Evolutionary conservation across 2,888 invertebrate genomes (phyloP).

Genomic region (Xestia rhomboidea): DNA sequence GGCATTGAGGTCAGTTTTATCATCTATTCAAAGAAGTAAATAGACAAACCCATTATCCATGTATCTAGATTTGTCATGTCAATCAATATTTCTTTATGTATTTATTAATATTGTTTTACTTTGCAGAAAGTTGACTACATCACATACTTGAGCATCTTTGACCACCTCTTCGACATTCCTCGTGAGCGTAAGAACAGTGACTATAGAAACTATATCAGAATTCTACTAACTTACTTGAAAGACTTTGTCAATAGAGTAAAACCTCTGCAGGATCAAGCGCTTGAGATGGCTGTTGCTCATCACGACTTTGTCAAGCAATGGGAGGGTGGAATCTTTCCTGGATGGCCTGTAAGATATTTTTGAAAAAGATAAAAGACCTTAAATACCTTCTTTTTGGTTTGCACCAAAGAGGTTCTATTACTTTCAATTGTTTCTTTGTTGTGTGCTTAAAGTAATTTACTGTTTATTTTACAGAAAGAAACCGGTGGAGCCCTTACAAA

Average conservation of each 20-base stretch:
- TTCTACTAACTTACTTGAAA: slow-evolving; percentile 95
- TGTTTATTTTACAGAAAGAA: slow-evolving; percentile 93
- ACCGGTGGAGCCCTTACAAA: slow-evolving; percentile 97
- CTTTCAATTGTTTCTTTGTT: neutral
- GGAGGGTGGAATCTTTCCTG: slow-evolving; percentile 97
- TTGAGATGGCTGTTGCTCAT: slow-evolving; percentile 94
- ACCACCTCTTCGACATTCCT: slow-evolving; percentile 98
- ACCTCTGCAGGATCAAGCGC: slow-evolving; percentile 95
- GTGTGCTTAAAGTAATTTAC: neutral
- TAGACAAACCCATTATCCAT: neutral
- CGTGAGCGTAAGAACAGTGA: slow-evolving; percentile 97
- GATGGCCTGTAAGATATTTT: slow-evolving; percentile 94
- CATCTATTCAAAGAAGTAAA: neutral
- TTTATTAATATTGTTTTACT: slow-evolving; percentile 2
- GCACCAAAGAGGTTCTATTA: neutral
- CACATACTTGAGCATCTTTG: slow-evolving; percentile 97
- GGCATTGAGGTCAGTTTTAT: slow-evolving; percentile 94
- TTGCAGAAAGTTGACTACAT: slow-evolving; percentile 97
- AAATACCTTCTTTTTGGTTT: neutral
- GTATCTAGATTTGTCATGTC: neutral
- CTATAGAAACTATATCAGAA: slow-evolving; percentile 95
- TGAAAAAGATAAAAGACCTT: neutral
- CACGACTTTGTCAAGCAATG: slow-evolving; percentile 96
- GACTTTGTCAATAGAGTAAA: slow-evolving; percentile 95
- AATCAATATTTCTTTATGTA: neutral